phyloP scores from a whole-genome alignment of 2,888 invertebrate species.

The Lampropteryx suffumata region DNA sequence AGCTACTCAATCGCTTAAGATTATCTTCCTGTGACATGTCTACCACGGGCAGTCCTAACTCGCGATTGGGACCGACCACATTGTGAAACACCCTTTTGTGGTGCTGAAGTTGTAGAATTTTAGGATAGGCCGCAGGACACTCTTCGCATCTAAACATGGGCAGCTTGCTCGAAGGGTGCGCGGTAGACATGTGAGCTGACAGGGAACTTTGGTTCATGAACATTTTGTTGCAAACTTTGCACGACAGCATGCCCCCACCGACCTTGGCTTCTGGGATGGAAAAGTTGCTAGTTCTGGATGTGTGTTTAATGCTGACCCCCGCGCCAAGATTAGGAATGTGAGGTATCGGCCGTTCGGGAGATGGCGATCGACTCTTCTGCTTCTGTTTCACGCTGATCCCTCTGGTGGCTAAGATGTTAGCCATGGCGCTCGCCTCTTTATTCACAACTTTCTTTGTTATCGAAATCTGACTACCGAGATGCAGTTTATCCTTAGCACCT shows the following conservation, averaged over 20 bases:
- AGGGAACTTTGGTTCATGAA: constrained; percentile 69
- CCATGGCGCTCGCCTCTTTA: constrained; percentile 89
- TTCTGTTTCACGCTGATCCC: constrained; percentile 90
- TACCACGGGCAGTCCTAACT: constrained; percentile 88
- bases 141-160: constrained; percentile 85
- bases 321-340: constrained; percentile 77
- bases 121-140: constrained; percentile 88
- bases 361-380: constrained; percentile 75
- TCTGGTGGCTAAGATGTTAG: constrained; percentile 88
- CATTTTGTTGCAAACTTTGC: constrained; percentile 75
- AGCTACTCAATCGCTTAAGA: constrained; percentile 83
- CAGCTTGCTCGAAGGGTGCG: constrained; percentile 66
- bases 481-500: constrained; percentile 84
- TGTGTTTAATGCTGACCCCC: constrained; percentile 79
- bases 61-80: constrained; percentile 72
- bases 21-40: constrained; percentile 87
- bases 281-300: constrained; percentile 69
- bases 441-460: constrained; percentile 85
- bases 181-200: constrained; percentile 65
- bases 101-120: constrained; percentile 86
- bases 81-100: constrained; percentile 78
- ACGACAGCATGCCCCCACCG: constrained; percentile 65
- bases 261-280: constrained; percentile 73
- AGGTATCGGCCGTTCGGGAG: constrained; percentile 70
- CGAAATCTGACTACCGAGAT: constrained; percentile 88